Conservation (phyloP, 2,888 invertebrate genomes). For the Caenorhabditis wallacei region DNA sequence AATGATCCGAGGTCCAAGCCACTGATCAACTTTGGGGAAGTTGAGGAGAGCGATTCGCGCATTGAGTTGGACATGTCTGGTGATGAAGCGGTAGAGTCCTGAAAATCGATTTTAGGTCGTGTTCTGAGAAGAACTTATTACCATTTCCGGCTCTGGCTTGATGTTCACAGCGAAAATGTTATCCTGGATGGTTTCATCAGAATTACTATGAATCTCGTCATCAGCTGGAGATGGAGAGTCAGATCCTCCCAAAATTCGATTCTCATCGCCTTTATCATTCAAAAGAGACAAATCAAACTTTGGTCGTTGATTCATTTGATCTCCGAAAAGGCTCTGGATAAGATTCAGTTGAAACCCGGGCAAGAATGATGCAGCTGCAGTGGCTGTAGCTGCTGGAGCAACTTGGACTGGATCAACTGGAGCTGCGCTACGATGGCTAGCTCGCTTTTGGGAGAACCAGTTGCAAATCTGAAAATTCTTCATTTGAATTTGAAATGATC, state of each 20-base stretch:
- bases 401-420: conserved; percentile 27
- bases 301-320: too few species aligned
- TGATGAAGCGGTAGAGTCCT: conserved; percentile 78
- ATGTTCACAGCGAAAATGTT: conserved; percentile 23
- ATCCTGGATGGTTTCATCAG: conserved; percentile 67
- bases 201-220: conserved; percentile 77
- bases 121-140: too few species aligned
- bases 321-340: conserved; percentile 44
- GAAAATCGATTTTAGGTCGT: conserved; percentile 35
- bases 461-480: conserved; percentile 80
- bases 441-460: conserved; percentile 94
- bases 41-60: conserved; percentile 65
- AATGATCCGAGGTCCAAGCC: conserved; percentile 59
- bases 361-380: conserved; percentile 37
- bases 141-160: conserved; percentile 47
- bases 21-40: conserved; percentile 70
- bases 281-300: conserved; percentile 54
- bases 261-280: conserved; percentile 57
- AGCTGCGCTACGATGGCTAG: conserved; percentile 53
- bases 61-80: conserved; percentile 74
- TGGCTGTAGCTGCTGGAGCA: conserved; percentile 5
- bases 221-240: conserved; percentile 82
- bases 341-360: conserved; percentile 50
- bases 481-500: background rate
- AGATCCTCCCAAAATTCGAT: conserved; percentile 79